Base-by-base conservation (phyloP, 2,888 invertebrate species). In the Tetramorium bicarinatum region DNA sequence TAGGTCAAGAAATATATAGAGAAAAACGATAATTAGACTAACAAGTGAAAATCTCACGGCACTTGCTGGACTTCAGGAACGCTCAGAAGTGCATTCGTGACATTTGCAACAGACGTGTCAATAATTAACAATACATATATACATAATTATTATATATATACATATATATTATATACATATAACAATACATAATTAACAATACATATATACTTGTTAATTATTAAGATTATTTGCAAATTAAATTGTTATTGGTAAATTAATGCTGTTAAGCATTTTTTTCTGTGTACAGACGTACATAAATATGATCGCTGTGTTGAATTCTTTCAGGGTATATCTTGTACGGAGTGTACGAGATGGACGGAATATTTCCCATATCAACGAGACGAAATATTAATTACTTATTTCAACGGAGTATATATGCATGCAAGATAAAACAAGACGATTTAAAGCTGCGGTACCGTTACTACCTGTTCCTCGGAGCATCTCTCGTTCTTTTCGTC, bases 391-490 rank as follows among this genome's bases (percentile, higher is more conserved):
- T 89, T 83, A 80, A 83, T 44, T 69, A 75, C 67, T 83, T 87
- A 85, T 87, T 84, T 82, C 64, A 89, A 89, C 62, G 64, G 2
- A 6, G 38, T 25, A 41, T 61, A 59, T 25, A 82, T 84, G 82
- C 49, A 56, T 25, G 9, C 44, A 72, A 71, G 64, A 38, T 56
- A 13, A 79, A 79, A 56, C 29, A 82, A 81, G 85, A 79, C 59
- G 84, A 76, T 56, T 34, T n/a, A 71, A 76, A 76, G 76, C 82
- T 74, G 85, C 54, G 83, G 77, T 92, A 93, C 92, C 92, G 92
- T 92, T 92, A 92, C 87, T 91, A 92, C 92, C 93, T 92, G 91
- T 92, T 93, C 88, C 85, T 87, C 87, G 76, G 67, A 85, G 69
- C 82, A 74, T 83, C 82, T 81, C 75, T 85, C 79, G 44, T 75